Percentiles rank a stretch among this genome's conserved stretches.
Evolutionary conservation across 2,113 vertebrate species (phyloP).

Genomic region (Ophiodon elongatus): DNA sequence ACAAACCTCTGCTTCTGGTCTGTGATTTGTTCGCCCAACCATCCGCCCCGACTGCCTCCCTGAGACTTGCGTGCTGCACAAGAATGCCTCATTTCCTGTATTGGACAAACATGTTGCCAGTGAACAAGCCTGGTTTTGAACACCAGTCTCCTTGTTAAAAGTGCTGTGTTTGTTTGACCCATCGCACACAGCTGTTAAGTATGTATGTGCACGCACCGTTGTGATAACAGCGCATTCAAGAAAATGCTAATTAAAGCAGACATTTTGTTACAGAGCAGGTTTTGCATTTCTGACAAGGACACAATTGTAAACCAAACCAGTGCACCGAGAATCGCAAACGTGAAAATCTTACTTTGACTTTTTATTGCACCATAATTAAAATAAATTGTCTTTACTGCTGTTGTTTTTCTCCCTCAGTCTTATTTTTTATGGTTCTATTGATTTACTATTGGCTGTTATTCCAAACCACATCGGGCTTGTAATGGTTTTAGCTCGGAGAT

Average conservation of each 20-base stretch:
- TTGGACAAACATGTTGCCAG: too few relatives aligned
- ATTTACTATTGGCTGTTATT: constrained; percentile 75
- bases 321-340: constrained; percentile 45
- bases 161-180: too few relatives aligned
- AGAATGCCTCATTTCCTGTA: too few relatives aligned
- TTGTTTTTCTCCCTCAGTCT: constrained; percentile 57
- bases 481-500: constrained; percentile 55
- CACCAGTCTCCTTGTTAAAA: too few relatives aligned
- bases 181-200: background rate
- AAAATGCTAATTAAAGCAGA: constrained; percentile 58
- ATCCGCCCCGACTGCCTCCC: too few relatives aligned
- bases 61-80: too few relatives aligned
- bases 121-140: too few relatives aligned
- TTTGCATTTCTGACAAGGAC: constrained; percentile 73
- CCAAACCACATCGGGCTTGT: constrained; percentile 56
- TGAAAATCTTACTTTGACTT: constrained; percentile 56
- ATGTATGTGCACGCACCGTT: constrained; percentile 9
- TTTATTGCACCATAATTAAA: constrained; percentile 75
- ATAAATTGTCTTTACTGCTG: constrained; percentile 69
- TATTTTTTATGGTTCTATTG: constrained; percentile 67
- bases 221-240: too few relatives aligned
- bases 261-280: constrained; percentile 68
- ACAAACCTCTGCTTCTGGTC: too few relatives aligned
- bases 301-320: constrained; percentile 54
- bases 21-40: too few relatives aligned